phyloP scores from a whole-genome alignment of 2,797 vertebrate genomes.

The Meda fulgida region DNA sequence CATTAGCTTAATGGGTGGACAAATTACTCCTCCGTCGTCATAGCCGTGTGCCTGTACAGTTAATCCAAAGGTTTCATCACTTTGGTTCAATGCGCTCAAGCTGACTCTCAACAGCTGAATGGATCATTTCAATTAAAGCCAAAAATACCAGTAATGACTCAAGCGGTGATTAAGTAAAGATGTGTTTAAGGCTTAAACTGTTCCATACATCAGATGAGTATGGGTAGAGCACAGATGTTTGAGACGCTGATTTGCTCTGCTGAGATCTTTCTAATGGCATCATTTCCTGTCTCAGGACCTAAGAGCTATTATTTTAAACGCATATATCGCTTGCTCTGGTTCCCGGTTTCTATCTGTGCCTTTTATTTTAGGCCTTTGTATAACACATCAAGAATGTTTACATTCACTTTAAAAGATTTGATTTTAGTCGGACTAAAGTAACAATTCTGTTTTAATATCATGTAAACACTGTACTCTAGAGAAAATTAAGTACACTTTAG shows the following conservation, averaged over 20 bases:
- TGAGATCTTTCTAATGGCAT: conserved; percentile 76
- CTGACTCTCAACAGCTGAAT: conserved; percentile 54
- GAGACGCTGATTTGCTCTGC: conserved; percentile 68
- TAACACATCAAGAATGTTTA: neutral
- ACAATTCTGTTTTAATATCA: too few relatives aligned
- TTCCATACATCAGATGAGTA: conserved; percentile 62
- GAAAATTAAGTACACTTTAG: neutral
- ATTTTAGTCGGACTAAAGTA: neutral
- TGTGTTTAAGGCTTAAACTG: conserved; percentile 65
- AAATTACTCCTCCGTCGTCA: conserved; percentile 49
- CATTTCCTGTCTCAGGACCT: conserved; percentile 83
- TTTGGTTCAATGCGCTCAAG: conserved; percentile 46
- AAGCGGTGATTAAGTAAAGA: conserved; percentile 63
- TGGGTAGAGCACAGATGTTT: conserved; percentile 68
- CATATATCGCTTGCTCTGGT: conserved; percentile 49
- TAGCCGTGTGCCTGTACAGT: conserved; percentile 36
- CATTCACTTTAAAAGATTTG: neutral
- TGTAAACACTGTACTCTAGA: too few relatives aligned
- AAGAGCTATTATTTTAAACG: conserved; percentile 80
- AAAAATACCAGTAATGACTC: conserved; percentile 62
- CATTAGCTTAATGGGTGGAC: conserved; percentile 53
- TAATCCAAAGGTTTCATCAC: conserved; percentile 55
- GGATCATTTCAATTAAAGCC: conserved; percentile 68
- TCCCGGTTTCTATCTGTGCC: conserved; percentile 13
- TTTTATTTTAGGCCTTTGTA: neutral